These are phyloP conservation scores for Drosophila eohydei DNA, from an alignment of 2,888 invertebrate genomes.

Conservation along the genomic window DNA sequence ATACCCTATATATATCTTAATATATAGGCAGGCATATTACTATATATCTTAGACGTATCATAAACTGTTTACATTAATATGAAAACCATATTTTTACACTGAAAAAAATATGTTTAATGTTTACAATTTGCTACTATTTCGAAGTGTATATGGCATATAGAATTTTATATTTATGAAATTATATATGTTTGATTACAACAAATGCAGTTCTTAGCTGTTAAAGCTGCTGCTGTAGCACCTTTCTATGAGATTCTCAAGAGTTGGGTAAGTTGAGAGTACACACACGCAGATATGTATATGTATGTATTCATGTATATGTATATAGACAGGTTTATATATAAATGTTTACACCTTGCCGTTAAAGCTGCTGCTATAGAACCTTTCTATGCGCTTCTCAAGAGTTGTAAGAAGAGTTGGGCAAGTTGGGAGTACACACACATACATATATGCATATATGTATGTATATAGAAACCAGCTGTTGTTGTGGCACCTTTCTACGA, in stretches of 20 bases:
- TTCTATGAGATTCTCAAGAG: slow-evolving; percentile 3
- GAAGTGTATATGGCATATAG: not conserved
- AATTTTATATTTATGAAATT: not conserved
- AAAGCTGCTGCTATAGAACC: not conserved
- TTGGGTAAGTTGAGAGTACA: not conserved
- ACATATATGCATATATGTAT: no score
- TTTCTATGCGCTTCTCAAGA: not conserved
- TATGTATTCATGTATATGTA: not conserved
- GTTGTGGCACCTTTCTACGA: no score
- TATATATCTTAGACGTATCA: not conserved
- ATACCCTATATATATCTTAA: not conserved
- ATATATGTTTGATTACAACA: not conserved
- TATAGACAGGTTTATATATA: not conserved
- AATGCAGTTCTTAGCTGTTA: not conserved
- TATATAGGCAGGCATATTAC: not conserved
- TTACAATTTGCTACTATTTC: not conserved
- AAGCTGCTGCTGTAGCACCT: no score
- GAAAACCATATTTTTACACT: not conserved
- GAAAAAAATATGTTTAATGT: not conserved
- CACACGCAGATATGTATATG: not conserved
- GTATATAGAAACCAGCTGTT: no score
- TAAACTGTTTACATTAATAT: not conserved
- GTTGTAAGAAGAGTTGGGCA: no score
- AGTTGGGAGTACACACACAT: no score
- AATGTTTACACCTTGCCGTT: not conserved